phyloP scores from a whole-genome alignment of 2,113 vertebrate species.

The Caranx ignobilis region DNA sequence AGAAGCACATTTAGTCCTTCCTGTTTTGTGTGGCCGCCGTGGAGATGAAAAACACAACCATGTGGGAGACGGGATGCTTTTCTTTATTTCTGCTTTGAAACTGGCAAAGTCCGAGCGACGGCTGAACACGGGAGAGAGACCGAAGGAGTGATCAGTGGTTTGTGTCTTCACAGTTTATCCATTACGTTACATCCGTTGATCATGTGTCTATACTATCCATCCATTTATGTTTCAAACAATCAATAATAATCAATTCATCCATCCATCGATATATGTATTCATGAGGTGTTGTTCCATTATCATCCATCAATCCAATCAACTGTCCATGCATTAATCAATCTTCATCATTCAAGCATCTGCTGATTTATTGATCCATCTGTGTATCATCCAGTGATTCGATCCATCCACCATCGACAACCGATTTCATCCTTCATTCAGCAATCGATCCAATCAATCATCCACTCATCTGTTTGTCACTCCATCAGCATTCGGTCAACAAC shows the following conservation, averaged over 20 bases:
- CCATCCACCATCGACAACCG: too few relatives aligned
- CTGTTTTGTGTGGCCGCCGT: conserved; percentile 42
- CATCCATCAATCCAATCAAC: background rate
- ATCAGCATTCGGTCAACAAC: too few relatives aligned
- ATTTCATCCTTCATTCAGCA: background rate
- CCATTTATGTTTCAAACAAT: too few relatives aligned
- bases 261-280: background rate
- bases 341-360: background rate
- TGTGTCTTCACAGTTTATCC: conserved; percentile 4
- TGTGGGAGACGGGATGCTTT: conserved; percentile 49
- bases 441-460: background rate
- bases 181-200: background rate
- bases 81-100: conserved; percentile 44
- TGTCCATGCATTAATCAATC: background rate
- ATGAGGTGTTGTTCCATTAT: too few relatives aligned
- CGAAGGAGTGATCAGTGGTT: background rate
- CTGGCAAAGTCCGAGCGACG: conserved; percentile 9
- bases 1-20: conserved; percentile 31
- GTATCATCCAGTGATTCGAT: too few relatives aligned
- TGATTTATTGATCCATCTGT: background rate
- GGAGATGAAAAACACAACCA: conserved; percentile 55
- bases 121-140: background rate
- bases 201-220: too few relatives aligned
- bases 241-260: background rate
- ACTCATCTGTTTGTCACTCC: background rate